phyloP scores from a whole-genome alignment of 2,113 vertebrate species.

The Ivindomyrus marchei region DNA sequence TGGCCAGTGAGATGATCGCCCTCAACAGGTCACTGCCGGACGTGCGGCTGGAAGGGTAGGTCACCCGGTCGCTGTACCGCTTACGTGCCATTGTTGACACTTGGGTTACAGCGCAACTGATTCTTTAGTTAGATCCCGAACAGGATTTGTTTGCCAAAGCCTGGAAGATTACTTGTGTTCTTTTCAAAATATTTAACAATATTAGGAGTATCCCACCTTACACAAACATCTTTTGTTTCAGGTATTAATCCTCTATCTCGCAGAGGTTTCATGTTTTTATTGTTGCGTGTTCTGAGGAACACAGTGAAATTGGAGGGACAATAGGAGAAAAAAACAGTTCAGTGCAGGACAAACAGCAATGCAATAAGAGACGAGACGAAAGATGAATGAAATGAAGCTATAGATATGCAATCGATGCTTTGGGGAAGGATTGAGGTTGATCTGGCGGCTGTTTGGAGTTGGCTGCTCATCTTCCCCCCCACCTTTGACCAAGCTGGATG shows the following conservation, averaged over 20 bases:
- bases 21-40: slow-evolving; percentile 94
- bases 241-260: slow-evolving; percentile 9
- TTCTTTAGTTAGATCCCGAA: not conserved
- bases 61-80: slow-evolving; percentile 17
- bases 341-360: not conserved
- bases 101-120: not conserved
- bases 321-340: not conserved
- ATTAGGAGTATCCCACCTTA: not conserved
- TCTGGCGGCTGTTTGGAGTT: not conserved
- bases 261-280: not conserved
- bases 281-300: not conserved
- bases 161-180: not conserved
- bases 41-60: slow-evolving; percentile 95
- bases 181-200: not conserved
- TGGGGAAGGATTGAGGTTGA: not conserved
- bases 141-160: not conserved
- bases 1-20: slow-evolving; percentile 97
- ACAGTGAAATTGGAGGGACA: not conserved
- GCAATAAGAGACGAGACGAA: not conserved
- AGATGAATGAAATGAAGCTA: not conserved
- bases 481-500: not conserved
- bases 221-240: not conserved
- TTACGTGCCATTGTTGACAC: not conserved
- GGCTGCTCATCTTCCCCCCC: not conserved
- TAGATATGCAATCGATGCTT: not conserved